Conservation (phyloP, 2,113 vertebrate genomes). For the Spea multiplicata region DNA sequence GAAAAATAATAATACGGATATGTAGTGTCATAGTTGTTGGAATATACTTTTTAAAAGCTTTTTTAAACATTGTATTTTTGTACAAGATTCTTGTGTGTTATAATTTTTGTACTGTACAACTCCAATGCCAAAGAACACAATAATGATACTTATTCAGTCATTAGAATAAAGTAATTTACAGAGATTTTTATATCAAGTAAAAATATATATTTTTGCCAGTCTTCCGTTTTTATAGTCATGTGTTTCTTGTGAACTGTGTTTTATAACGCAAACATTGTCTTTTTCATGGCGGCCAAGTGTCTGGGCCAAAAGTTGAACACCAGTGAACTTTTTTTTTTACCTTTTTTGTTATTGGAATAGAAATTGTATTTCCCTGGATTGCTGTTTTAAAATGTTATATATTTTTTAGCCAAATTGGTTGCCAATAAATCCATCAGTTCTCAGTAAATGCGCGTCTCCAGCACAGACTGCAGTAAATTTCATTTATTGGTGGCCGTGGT, state of each 20-base stretch:
- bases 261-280: background rate
- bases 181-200: conserved; percentile 55
- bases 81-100: conserved; percentile 77
- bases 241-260: background rate
- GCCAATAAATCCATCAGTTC: background rate
- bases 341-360: background rate
- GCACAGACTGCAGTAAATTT: conserved; percentile 7
- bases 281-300: background rate
- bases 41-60: conserved; percentile 79
- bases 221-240: conserved; percentile 1
- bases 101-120: conserved; percentile 64
- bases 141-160: conserved; percentile 65
- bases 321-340: background rate
- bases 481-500: conserved; percentile 27
- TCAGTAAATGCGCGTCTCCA: background rate
- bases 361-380: background rate
- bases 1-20: conserved; percentile 64
- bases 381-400: background rate
- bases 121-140: conserved; percentile 70
- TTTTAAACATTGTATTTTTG: conserved; percentile 81
- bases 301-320: background rate
- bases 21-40: conserved; percentile 73
- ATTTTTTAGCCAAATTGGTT: conserved; percentile 9
- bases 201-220: conserved; percentile 47
- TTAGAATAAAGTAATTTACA: conserved; percentile 59